Evolutionary conservation across 2,797 vertebrate genomes (phyloP), one percentile per base, ranked within the genome.

Genomic region (Eospalax fontanierii): DNA sequence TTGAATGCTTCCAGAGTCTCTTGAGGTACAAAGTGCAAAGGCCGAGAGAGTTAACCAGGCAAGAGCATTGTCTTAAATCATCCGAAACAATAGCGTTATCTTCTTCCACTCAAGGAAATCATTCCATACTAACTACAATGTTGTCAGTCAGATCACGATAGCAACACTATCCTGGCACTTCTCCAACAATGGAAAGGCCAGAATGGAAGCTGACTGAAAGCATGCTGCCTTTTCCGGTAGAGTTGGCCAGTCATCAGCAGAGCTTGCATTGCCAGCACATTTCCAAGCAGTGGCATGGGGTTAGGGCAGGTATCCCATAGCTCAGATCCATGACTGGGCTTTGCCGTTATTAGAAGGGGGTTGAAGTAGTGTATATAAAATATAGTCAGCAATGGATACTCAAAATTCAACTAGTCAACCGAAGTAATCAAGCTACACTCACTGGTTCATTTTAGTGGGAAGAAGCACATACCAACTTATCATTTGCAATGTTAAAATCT

Each of bases 61-160:
- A 81, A 93, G 95, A 96, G 78, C 10, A 94, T 87, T 89, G 87
- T 96, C 90, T 96, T 91, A 97, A 97, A 87, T 87, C 59, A 95
- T 46, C 9, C 43, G 93, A 80, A 81, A 90, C 38, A 90, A 95
- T n/a, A 84, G 70, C 26, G 88, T 86, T 92, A 93, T 92, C 88
- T 83, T 97, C 87, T 89, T 89, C 87, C 83, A 89, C 87, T 87
- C 30, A 96, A 84, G 61, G 89, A 95, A 96, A 95, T 97, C 95
- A 87, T 97, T 94, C 97, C 79, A 81, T 87, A 71, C 50, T 82
- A 93, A 93, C 68, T 73, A 85, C 46, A 90, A 65, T 78, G 76
- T 24, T 71, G 54, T 30, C 50, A 19, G 65, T 93, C 68, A 92
- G 74, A 73, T 89, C 86, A 81, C 91, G 87, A 92, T 86, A 95